Evolutionary conservation across 2,888 invertebrate species (phyloP).

Genomic region (Nemapogon koenigi): DNA sequence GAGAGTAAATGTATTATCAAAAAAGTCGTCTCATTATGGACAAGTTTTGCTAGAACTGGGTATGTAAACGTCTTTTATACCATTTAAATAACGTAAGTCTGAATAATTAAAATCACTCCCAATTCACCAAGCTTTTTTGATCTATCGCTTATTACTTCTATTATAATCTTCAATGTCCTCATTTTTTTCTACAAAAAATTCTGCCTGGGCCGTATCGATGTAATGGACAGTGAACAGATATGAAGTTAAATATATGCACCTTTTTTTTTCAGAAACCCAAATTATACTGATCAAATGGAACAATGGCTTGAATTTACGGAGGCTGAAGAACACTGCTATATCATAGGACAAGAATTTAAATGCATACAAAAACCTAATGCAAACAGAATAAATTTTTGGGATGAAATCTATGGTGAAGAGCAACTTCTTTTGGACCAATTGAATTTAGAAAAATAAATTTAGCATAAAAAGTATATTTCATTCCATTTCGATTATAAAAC

Average conservation of each 20-base stretch:
- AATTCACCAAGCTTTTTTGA: too few species aligned
- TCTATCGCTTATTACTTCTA: too few species aligned
- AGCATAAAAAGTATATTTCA: background rate
- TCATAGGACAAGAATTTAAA: slow-evolving; percentile 34
- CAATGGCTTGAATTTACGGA: slow-evolving; percentile 44
- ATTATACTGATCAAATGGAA: slow-evolving; percentile 21
- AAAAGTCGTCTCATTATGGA: slow-evolving; percentile 38
- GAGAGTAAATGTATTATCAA: slow-evolving; percentile 32
- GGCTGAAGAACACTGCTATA: slow-evolving; percentile 28
- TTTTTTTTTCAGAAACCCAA: slow-evolving; percentile 39
- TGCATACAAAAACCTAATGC: slow-evolving; percentile 28
- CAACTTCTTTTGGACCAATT: background rate
- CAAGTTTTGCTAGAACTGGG: slow-evolving; percentile 44
- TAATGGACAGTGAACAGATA: too few species aligned
- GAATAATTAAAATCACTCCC: too few species aligned
- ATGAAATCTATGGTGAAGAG: slow-evolving; percentile 31
- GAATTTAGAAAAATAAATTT: background rate
- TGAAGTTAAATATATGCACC: too few species aligned
- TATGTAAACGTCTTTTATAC: too few species aligned
- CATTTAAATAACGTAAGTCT: background rate
- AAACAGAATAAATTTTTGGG: slow-evolving; percentile 41
- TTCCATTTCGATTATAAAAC: too few species aligned
- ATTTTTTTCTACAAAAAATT: too few species aligned
- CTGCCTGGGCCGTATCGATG: too few species aligned
- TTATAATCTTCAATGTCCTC: too few species aligned